These are phyloP conservation scores for Tupaia chinensis DNA, from an alignment of 2,113 vertebrate species.

Conservation along the genomic window DNA sequence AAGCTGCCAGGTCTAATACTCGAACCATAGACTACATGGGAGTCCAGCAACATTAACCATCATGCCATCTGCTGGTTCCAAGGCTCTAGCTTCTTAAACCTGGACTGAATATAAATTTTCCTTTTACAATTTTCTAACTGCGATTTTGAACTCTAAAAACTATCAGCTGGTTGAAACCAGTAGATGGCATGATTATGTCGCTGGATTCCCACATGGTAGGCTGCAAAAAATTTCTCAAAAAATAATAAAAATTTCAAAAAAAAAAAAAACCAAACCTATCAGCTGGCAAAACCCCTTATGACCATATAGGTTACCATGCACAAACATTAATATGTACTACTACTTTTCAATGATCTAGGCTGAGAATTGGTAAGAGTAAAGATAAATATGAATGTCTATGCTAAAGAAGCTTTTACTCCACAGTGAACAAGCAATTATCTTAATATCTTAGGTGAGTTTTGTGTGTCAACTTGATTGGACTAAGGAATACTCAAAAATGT, in stretches of 20 bases:
- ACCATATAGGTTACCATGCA: neutral
- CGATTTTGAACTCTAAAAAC: conserved; percentile 3
- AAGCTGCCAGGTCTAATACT: too few relatives aligned
- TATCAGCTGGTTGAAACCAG: neutral
- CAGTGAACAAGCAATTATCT: neutral
- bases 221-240: too few relatives aligned
- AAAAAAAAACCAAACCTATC: neutral
- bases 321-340: neutral
- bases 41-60: too few relatives aligned
- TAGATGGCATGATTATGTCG: too few relatives aligned
- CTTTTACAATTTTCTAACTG: neutral
- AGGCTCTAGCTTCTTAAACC: neutral
- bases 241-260: too few relatives aligned
- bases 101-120: neutral
- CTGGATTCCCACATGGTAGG: too few relatives aligned
- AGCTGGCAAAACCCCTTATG: neutral
- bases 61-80: too few relatives aligned
- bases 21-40: too few relatives aligned
- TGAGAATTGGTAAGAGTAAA: neutral
- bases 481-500: too few relatives aligned
- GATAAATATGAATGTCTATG: neutral
- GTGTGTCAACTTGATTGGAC: too few relatives aligned
- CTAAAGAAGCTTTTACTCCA: neutral
- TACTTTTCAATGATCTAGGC: neutral
- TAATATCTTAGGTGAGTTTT: neutral